Evolutionary conservation across 2,797 vertebrate genomes (phyloP).

Genomic region (Notolabrus celidotus): DNA sequence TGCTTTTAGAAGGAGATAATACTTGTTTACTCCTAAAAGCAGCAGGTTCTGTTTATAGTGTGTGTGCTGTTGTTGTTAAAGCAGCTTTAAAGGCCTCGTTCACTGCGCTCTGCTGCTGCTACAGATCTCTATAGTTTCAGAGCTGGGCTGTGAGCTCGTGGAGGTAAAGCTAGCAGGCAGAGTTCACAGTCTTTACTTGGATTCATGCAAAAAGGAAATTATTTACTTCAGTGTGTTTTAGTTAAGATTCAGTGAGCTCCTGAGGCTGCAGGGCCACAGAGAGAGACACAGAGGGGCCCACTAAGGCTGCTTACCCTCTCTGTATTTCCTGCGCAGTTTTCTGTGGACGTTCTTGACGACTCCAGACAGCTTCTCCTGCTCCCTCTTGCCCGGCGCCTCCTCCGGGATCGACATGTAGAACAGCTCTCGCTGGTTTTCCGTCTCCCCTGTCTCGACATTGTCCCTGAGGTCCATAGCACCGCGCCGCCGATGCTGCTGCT

Average conservation of each 20-base stretch:
- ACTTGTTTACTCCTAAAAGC: not conserved
- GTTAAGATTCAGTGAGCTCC: no score
- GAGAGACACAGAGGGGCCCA: conserved; percentile 43
- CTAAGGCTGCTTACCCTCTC: conserved; percentile 88
- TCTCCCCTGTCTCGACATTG: conserved; percentile 76
- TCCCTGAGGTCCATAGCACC: conserved; percentile 82
- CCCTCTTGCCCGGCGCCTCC: conserved; percentile 75
- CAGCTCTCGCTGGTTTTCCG: conserved; percentile 56
- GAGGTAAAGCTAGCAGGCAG: not conserved
- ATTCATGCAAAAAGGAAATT: not conserved
- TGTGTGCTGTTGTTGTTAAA: conserved; percentile 24
- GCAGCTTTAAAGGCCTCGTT: conserved; percentile 59
- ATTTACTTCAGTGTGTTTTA: not conserved
- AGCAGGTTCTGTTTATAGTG: not conserved
- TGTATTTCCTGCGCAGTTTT: conserved; percentile 96
- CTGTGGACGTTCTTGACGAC: conserved; percentile 96
- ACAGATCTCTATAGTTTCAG: no score
- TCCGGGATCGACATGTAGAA: conserved; percentile 61
- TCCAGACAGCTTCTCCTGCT: conserved; percentile 95
- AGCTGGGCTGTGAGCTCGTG: not conserved
- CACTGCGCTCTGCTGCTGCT: conserved; percentile 14
- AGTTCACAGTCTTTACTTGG: accelerated
- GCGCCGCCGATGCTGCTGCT: conserved; percentile 48
- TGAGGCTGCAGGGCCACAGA: conserved; percentile 36
- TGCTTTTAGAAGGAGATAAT: not conserved